Evolutionary conservation across 2,113 vertebrate genomes (phyloP).

Genomic region (Puma concolor): DNA sequence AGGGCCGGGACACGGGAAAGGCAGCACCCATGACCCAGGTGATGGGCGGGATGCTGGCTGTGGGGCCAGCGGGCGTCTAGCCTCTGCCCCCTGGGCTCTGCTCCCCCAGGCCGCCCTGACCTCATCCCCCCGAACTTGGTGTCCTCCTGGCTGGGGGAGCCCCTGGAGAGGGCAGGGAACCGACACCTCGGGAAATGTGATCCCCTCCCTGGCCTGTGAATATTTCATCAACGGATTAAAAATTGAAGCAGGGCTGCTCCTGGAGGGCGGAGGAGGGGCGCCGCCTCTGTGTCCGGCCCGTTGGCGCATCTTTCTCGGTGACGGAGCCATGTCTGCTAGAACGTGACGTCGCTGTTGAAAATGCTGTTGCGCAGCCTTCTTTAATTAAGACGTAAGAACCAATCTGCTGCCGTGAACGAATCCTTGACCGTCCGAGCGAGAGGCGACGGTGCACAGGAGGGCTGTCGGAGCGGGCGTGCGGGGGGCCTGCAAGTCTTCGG

Average conservation of each 20-base stretch:
- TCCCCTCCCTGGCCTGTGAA: slow-evolving; percentile 80
- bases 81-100: not conserved
- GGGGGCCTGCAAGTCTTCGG: not conserved
- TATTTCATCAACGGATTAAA: slow-evolving; percentile 88
- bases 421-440: slow-evolving; percentile 81
- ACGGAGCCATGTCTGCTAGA: slow-evolving; percentile 83
- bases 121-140: not conserved
- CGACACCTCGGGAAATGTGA: slow-evolving; percentile 82
- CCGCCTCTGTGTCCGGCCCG: slow-evolving; percentile 72
- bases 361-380: slow-evolving; percentile 81
- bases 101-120: not conserved
- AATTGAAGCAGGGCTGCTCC: slow-evolving; percentile 79
- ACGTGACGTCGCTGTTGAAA: slow-evolving; percentile 83
- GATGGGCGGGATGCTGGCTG: rapidly evolving
- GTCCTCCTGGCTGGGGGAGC: rapidly evolving
- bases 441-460: slow-evolving; percentile 48
- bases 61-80: rapidly evolving
- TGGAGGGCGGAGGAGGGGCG: slow-evolving; percentile 35
- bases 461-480: not conserved
- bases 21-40: rapidly evolving
- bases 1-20: rapidly evolving
- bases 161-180: slow-evolving; percentile 25
- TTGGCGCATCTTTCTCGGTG: slow-evolving; percentile 83
- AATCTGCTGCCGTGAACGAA: slow-evolving; percentile 83
- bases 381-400: slow-evolving; percentile 84